phyloP scores from a whole-genome alignment of 37 sponge, comb jelly and placozoan species.

The Petrosia ficiformis region DNA sequence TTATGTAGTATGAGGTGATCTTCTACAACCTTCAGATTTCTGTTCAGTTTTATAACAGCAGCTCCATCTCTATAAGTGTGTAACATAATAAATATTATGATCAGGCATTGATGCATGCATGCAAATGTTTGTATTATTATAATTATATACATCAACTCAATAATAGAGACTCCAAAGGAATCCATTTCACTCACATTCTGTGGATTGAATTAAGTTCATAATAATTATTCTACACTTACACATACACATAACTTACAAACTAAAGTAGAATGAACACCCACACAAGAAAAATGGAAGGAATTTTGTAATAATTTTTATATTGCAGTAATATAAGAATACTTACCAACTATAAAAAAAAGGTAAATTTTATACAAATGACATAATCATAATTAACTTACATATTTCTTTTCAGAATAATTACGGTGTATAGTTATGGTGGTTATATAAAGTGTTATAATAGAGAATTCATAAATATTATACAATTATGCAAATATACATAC shows the following conservation, averaged over 20 bases:
- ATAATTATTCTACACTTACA: no score
- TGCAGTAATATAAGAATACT: conserved; percentile 1
- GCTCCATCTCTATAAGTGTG: conserved; percentile 41
- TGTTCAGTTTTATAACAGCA: conserved; percentile 65
- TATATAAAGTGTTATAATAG: no score
- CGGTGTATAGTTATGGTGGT: no score
- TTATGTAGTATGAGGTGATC: conserved; percentile 25
- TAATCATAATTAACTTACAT: conserved; percentile 4
- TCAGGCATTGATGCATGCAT: neutral
- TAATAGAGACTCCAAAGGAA: conserved; percentile 3
- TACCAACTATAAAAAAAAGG: neutral
- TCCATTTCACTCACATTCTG: conserved; percentile 1
- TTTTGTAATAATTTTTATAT: neutral
- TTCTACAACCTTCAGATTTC: conserved; percentile 41
- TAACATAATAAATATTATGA: neutral
- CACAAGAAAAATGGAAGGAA: neutral
- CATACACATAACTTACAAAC: conserved; percentile 35
- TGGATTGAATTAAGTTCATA: no score
- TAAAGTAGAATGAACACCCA: neutral
- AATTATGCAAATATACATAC: conserved; percentile 16
- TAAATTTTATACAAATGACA: neutral
- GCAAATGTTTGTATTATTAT: neutral
- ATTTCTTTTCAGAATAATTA: neutral
- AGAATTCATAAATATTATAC: neutral
- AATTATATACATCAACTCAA: neutral